These are phyloP conservation scores for Trogon surrucura DNA, from an alignment of 2,113 vertebrate genomes.

Conservation along the genomic window DNA sequence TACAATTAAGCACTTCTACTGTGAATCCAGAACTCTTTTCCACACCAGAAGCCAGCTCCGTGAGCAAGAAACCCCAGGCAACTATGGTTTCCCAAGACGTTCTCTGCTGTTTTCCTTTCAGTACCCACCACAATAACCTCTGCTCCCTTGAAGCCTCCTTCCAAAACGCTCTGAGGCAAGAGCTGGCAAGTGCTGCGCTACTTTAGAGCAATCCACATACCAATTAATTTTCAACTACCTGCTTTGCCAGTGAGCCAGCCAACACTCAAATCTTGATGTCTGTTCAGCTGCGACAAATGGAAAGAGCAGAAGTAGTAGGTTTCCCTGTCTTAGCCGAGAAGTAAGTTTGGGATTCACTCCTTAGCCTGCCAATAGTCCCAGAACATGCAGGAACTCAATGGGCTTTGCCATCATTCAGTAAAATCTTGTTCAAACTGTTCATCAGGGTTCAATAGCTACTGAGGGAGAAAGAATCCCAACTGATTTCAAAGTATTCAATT, in stretches of 20 bases:
- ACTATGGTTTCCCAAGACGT: not conserved
- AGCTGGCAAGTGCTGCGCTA: not conserved
- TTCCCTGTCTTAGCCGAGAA: not conserved
- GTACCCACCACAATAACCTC: not conserved
- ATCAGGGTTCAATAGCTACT: not conserved
- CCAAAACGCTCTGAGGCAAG: not conserved
- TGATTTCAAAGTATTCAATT: not conserved
- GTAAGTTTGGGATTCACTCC: not conserved
- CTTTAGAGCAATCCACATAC: not conserved
- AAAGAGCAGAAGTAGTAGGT: not conserved
- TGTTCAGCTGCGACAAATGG: not conserved
- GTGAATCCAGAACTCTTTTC: not conserved
- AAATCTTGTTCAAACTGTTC: not conserved
- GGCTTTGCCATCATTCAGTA: not conserved
- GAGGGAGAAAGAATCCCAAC: not conserved
- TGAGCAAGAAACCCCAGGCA: not conserved
- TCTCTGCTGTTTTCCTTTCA: not conserved
- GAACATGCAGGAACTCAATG: not conserved
- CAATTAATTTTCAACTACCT: not conserved
- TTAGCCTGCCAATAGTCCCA: not conserved
- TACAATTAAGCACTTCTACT: not conserved
- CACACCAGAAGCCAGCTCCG: not conserved
- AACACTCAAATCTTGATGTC: not conserved
- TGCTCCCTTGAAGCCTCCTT: not conserved
- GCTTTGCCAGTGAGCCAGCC: not conserved